Conservation (phyloP, 2,888 invertebrate genomes). For the Nudaria mundana region DNA sequence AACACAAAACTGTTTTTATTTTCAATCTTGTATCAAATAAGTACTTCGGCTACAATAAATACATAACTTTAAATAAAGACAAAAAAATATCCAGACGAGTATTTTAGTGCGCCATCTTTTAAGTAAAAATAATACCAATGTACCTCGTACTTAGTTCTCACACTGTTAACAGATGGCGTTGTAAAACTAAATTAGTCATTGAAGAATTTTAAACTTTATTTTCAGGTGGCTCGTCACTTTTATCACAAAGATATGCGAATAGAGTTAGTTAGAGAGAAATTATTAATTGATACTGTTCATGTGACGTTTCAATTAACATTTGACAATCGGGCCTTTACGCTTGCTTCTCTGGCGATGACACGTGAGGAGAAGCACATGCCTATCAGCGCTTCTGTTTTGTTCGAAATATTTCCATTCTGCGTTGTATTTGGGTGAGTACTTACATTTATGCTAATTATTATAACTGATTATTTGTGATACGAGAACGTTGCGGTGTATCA, state of each 20-base stretch:
- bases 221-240: slow-evolving; percentile 92
- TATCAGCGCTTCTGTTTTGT: slow-evolving; percentile 93
- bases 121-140: neutral
- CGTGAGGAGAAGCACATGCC: slow-evolving; percentile 94
- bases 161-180: slow-evolving; percentile 12
- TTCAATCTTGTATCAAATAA: too few relatives aligned
- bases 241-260: slow-evolving; percentile 97
- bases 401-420: slow-evolving; percentile 99
- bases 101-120: neutral
- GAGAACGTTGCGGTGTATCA: too few relatives aligned
- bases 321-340: slow-evolving; percentile 94
- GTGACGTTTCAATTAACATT: slow-evolving; percentile 97
- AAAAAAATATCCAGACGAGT: neutral
- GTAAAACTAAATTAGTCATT: too few relatives aligned
- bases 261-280: slow-evolving; percentile 92
- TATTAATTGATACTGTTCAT: slow-evolving; percentile 94
- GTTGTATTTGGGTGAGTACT: slow-evolving; percentile 93
- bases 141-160: neutral
- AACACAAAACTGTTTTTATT: too few relatives aligned
- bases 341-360: slow-evolving; percentile 91
- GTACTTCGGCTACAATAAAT: too few relatives aligned
- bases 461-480: neutral
- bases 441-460: too few relatives aligned
- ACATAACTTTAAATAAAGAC: neutral
- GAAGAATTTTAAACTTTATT: too few relatives aligned